Percentiles rank a stretch among this genome's conserved stretches.
These are phyloP conservation scores for Drosophila rufa DNA, from an alignment of 1,140 invertebrate species.

Conservation along the genomic window DNA sequence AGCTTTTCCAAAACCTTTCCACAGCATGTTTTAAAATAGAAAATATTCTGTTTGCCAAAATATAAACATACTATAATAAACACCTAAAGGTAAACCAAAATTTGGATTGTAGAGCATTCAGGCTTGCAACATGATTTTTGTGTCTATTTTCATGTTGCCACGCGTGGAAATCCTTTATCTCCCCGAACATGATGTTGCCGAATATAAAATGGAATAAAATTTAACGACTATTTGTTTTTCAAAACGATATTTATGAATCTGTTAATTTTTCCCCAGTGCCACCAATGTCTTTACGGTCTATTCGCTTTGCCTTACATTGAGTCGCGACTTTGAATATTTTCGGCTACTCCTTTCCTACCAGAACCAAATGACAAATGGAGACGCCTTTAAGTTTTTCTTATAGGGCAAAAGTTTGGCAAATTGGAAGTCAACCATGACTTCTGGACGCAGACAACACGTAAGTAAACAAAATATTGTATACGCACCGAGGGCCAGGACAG, in stretches of 20 bases:
- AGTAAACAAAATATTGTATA: constrained; percentile 45
- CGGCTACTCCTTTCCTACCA: constrained; percentile 7
- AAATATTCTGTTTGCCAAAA: too few relatives aligned
- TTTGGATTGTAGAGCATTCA: not conserved
- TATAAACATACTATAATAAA: not conserved
- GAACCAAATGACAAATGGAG: constrained; percentile 45
- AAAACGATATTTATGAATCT: constrained; percentile 54
- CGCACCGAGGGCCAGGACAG: constrained; percentile 30
- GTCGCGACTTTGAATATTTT: constrained; percentile 21
- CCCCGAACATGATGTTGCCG: constrained; percentile 5
- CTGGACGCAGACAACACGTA: constrained; percentile 16
- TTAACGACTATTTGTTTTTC: constrained; percentile 67
- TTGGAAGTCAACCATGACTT: constrained; percentile 29
- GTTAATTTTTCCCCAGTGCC: constrained; percentile 56
- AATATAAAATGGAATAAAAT: constrained; percentile 53
- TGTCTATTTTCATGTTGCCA: not conserved
- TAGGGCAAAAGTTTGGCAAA: constrained; percentile 24
- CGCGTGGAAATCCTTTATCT: constrained; percentile 1
- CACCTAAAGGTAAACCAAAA: not conserved
- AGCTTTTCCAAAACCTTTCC: too few relatives aligned
- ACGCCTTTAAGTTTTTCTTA: constrained; percentile 37
- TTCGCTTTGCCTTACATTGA: constrained; percentile 6
- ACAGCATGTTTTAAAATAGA: too few relatives aligned
- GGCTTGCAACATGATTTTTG: not conserved
- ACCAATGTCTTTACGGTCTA: constrained; percentile 60